Evolutionary conservation across 1,140 invertebrate genomes (phyloP).

Genomic region (Colletes gigas): DNA sequence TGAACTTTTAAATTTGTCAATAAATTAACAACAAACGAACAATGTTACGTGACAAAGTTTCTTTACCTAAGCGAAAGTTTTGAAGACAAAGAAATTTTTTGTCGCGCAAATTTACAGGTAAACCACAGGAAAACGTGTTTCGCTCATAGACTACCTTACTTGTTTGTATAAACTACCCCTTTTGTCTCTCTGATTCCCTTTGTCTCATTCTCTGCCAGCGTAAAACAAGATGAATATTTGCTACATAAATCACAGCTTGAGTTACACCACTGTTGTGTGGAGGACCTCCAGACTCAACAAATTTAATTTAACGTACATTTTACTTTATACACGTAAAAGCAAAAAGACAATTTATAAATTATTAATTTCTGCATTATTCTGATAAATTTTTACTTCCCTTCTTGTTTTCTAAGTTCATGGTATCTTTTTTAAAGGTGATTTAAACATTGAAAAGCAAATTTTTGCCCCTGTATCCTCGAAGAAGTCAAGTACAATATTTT

Average conservation of each 20-base stretch:
- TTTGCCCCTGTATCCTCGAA: too few relatives aligned
- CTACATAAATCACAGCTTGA: constrained; percentile 23
- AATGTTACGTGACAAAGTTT: too few relatives aligned
- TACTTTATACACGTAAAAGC: neutral
- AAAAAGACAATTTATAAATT: constrained; percentile 6
- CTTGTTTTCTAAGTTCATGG: too few relatives aligned
- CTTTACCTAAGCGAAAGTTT: too few relatives aligned
- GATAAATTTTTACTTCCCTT: too few relatives aligned
- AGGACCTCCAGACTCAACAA: constrained; percentile 14
- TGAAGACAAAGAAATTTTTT: too few relatives aligned
- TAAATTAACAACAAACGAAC: too few relatives aligned
- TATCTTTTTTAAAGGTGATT: too few relatives aligned
- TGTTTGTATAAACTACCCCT: constrained; percentile 9
- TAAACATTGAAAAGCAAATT: too few relatives aligned
- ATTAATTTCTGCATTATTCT: neutral
- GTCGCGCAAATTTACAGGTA: neutral
- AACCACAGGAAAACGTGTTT: constrained; percentile 6
- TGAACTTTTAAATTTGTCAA: too few relatives aligned
- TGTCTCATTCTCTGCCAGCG: constrained; percentile 24
- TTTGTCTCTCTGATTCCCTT: constrained; percentile 38
- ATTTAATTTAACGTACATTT: constrained; percentile 16
- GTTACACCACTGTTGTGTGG: neutral
- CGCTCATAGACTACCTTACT: constrained; percentile 17
- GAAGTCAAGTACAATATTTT: too few relatives aligned
- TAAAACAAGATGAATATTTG: constrained; percentile 17